Evolutionary conservation across 2,113 vertebrate species (phyloP).

Genomic region (Tapirus terrestris): DNA sequence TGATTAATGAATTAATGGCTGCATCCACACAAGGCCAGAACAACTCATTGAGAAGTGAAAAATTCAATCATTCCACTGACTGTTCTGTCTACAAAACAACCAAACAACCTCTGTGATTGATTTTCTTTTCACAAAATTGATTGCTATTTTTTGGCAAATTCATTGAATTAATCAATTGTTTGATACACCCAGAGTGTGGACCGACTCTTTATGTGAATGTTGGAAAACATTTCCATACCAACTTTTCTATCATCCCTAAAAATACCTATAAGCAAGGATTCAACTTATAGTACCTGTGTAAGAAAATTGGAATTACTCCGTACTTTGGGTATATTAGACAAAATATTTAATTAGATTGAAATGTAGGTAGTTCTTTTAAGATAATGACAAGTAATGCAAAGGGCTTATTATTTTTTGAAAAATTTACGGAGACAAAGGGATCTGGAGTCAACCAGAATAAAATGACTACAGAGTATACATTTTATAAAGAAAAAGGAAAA

Average conservation of each 20-base stretch:
- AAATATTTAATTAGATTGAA: constrained; percentile 38
- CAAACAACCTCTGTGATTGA: constrained; percentile 75
- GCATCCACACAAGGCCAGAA: constrained; percentile 77
- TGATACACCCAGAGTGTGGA: constrained; percentile 33
- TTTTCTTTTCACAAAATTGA: constrained; percentile 78
- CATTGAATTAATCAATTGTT: constrained; percentile 73
- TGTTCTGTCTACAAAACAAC: constrained; percentile 80
- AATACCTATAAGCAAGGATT: background rate
- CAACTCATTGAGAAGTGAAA: constrained; percentile 81
- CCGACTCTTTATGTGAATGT: background rate
- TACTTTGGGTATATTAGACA: background rate
- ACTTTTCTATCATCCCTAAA: background rate
- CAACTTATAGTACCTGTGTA: background rate
- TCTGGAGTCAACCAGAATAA: constrained; percentile 5
- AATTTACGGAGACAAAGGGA: background rate
- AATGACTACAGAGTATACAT: background rate
- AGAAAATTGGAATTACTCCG: constrained; percentile 36
- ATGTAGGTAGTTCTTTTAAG: background rate
- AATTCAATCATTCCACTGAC: constrained; percentile 78
- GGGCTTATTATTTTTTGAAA: background rate
- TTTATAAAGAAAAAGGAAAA: background rate
- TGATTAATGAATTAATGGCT: constrained; percentile 82
- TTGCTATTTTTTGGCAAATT: constrained; percentile 78
- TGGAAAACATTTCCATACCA: background rate
- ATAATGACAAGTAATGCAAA: constrained; percentile 1